phyloP scores from a whole-genome alignment of 2,888 invertebrate genomes.

The Cyrtodaria siliqua region DNA sequence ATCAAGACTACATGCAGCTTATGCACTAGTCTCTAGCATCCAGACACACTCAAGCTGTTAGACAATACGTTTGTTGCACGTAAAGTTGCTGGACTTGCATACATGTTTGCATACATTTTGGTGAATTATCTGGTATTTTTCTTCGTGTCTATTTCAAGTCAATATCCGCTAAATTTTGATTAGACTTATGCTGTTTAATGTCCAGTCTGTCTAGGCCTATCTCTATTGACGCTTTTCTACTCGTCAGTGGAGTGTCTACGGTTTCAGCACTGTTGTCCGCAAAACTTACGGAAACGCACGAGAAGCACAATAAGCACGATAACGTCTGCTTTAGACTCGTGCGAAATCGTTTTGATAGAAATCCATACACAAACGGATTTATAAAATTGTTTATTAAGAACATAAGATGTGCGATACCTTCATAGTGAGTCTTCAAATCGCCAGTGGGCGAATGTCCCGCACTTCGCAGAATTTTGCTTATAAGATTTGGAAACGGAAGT shows the following conservation, averaged over 20 bases:
- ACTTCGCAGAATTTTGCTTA: conserved; percentile 30
- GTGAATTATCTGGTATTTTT: too few relatives aligned
- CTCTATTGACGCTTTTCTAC: conserved; percentile 15
- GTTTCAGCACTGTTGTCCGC: conserved; percentile 41
- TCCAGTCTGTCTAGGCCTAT: conserved; percentile 25
- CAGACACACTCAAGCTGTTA: too few relatives aligned
- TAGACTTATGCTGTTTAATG: too few relatives aligned
- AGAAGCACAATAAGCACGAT: not conserved
- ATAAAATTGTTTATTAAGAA: conserved; percentile 51
- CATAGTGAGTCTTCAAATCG: conserved; percentile 39
- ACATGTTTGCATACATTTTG: too few relatives aligned
- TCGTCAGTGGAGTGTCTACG: conserved; percentile 40
- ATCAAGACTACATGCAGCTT: too few relatives aligned
- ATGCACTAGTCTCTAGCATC: too few relatives aligned
- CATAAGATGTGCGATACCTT: conserved; percentile 32
- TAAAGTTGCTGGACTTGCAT: too few relatives aligned
- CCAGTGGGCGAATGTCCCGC: not conserved
- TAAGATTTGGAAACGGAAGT: conserved; percentile 49
- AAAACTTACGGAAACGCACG: not conserved
- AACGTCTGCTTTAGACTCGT: conserved; percentile 42
- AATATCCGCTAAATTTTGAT: too few relatives aligned
- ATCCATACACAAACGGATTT: conserved; percentile 51
- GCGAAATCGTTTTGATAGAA: conserved; percentile 53
- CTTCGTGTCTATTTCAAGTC: too few relatives aligned
- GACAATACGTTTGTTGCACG: too few relatives aligned